A percentile compares a stretch with the other conserved stretches of the same genome.
These are phyloP conservation scores for Pyrocoelia pectoralis DNA, from an alignment of 2,888 invertebrate species.

Conservation along the genomic window DNA sequence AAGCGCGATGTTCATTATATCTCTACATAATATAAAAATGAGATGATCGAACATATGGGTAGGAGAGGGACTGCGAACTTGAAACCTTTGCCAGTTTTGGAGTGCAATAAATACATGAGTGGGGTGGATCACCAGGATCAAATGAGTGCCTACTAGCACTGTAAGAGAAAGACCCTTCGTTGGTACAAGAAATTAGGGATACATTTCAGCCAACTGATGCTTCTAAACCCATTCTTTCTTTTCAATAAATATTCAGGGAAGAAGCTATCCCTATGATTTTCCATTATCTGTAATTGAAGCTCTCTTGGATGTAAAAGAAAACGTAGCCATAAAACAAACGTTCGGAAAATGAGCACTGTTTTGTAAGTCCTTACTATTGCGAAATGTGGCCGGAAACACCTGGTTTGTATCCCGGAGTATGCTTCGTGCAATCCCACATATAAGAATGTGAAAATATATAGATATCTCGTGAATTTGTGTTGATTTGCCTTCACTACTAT, in stretches of 20 bases:
- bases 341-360: slow-evolving; percentile 9
- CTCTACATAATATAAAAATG: neutral
- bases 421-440: slow-evolving; percentile 7
- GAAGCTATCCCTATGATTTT: neutral
- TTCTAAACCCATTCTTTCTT: neutral
- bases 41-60: slow-evolving; percentile 1
- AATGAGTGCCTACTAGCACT: neutral
- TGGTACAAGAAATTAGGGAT: slow-evolving; percentile 5
- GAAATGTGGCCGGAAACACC: slow-evolving; percentile 11
- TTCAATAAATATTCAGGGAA: slow-evolving; percentile 5
- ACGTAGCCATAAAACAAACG: slow-evolving; percentile 1
- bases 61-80: slow-evolving; percentile 1
- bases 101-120: slow-evolving; percentile 25
- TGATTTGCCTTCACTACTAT: neutral
- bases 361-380: slow-evolving; percentile 15
- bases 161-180: neutral
- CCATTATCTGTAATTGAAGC: neutral
- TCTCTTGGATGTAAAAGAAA: neutral
- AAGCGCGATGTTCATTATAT: slow-evolving; percentile 9
- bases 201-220: slow-evolving; percentile 1
- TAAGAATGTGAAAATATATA: no score
- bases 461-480: neutral
- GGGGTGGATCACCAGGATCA: slow-evolving; percentile 17
- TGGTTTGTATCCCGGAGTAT: slow-evolving; percentile 11
- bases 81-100: slow-evolving; percentile 15